Evolutionary conservation across 2,113 vertebrate genomes (phyloP).

Genomic region (Tragelaphus imberbis): DNA sequence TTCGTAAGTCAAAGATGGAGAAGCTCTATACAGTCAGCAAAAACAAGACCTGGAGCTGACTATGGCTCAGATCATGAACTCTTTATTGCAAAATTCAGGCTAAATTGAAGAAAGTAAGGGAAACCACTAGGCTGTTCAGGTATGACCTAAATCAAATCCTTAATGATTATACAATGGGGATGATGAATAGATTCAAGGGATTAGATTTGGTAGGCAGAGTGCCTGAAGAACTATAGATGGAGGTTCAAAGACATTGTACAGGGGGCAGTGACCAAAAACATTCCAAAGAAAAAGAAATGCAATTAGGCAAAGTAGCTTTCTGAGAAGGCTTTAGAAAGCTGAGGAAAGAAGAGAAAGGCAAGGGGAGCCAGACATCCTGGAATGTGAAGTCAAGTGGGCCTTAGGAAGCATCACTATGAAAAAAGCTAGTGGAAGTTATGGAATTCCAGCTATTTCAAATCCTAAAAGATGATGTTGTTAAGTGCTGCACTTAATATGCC

Average conservation of each 20-base stretch:
- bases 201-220: not conserved
- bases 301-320: not conserved
- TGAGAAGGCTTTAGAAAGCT: not conserved
- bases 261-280: not conserved
- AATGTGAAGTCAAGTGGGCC: not conserved
- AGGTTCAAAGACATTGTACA: not conserved
- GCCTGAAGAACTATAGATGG: not conserved
- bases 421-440: not conserved
- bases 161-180: not conserved
- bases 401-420: not conserved
- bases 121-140: not conserved
- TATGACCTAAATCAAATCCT: not conserved
- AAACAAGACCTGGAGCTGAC: not conserved
- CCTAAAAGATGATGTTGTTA: not conserved
- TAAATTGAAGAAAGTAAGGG: not conserved
- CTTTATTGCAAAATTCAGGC: not conserved
- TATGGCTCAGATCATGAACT: not conserved
- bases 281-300: not conserved
- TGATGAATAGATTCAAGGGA: not conserved
- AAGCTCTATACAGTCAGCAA: not conserved
- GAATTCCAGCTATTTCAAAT: not conserved
- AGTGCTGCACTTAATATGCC: not conserved
- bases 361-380: not conserved
- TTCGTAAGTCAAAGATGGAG: not conserved
- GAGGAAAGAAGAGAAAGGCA: not conserved